Percentiles rank a stretch among this genome's conserved stretches.
Conservation (phyloP, 64 coral and sea anemone genomes). For the Orbicella faveolata region DNA sequence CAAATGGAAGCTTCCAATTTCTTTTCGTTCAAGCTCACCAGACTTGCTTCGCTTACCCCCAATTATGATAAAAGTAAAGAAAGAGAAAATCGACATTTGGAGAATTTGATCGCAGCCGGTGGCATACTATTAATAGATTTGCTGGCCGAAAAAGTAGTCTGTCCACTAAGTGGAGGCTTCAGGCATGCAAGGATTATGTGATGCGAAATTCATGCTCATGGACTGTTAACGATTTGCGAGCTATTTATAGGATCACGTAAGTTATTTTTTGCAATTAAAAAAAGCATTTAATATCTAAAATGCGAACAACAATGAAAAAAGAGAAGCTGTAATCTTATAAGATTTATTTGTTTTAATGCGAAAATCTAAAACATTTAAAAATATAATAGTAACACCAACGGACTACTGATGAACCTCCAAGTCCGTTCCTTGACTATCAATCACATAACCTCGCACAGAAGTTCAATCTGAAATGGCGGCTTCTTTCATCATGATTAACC, state of each 20-base stretch:
- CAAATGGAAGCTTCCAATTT: neutral
- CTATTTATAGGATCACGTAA: neutral
- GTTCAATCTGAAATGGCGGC: no score
- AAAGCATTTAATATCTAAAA: neutral
- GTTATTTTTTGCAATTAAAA: neutral
- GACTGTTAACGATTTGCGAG: neutral
- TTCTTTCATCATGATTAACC: no score
- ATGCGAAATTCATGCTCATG: neutral
- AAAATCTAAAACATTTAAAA: neutral
- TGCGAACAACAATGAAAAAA: neutral
- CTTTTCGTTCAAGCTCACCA: neutral
- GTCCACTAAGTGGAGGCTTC: neutral
- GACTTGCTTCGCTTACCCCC: neutral
- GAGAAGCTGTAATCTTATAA: neutral
- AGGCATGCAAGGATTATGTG: neutral
- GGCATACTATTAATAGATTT: constrained; percentile 25
- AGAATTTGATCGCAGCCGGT: neutral
- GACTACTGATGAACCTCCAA: no score
- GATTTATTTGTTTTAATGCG: neutral
- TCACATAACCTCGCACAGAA: no score
- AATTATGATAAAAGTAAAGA: neutral
- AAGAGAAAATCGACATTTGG: constrained; percentile 1
- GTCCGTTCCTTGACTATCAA: no score
- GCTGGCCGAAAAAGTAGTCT: neutral
- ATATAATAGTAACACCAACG: no score